These are phyloP conservation scores for Catajapyx aquilonaris DNA, from an alignment of 1,140 invertebrate genomes.

Conservation along the genomic window DNA sequence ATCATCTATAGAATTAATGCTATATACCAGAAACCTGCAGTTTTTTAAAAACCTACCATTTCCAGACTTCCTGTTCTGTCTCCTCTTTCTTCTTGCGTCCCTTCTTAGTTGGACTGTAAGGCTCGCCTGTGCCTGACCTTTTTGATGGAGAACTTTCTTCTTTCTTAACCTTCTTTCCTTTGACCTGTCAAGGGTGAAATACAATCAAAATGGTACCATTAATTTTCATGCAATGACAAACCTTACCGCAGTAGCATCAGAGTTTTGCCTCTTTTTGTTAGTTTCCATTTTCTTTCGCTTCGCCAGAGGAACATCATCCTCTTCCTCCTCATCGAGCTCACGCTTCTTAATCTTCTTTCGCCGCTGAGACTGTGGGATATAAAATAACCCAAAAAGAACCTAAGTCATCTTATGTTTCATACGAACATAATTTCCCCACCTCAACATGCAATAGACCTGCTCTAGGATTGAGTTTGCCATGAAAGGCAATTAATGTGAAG, in stretches of 20 bases:
- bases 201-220: constrained; percentile 13
- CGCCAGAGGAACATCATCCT: constrained; percentile 41
- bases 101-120: constrained; percentile 21
- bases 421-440: too few relatives aligned
- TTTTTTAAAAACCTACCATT: constrained; percentile 43
- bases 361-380: too few relatives aligned
- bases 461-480: too few relatives aligned
- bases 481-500: too few relatives aligned
- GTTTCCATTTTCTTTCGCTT: constrained; percentile 47
- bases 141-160: constrained; percentile 15
- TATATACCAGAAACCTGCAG: neutral
- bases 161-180: constrained; percentile 15
- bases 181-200: neutral
- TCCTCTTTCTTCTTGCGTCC: constrained; percentile 55
- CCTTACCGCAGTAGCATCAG: constrained; percentile 35
- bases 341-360: constrained; percentile 10
- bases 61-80: constrained; percentile 72
- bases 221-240: constrained; percentile 26
- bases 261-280: constrained; percentile 37
- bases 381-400: too few relatives aligned
- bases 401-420: too few relatives aligned
- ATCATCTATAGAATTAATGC: neutral
- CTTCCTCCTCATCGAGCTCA: constrained; percentile 23
- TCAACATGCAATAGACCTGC: too few relatives aligned
- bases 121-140: constrained; percentile 14